A percentile compares a stretch with the other conserved stretches of the same genome.
phyloP scores from a whole-genome alignment of 2,797 vertebrate genomes.

The Podargus strigoides region DNA sequence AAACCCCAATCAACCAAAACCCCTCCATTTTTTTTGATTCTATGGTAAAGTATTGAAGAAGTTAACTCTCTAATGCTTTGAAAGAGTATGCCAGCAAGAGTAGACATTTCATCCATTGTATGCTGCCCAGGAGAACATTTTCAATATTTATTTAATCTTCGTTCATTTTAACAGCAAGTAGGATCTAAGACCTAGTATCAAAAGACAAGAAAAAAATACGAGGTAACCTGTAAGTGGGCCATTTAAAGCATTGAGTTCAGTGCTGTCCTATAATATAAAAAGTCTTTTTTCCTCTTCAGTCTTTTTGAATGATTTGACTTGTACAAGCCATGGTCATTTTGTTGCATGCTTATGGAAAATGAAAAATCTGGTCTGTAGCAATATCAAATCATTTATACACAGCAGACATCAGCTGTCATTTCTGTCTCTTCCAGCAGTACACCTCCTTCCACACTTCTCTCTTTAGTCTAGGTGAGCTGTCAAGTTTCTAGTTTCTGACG shows the following conservation, averaged over 20 bases:
- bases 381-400: conserved; percentile 60
- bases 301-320: conserved; percentile 30
- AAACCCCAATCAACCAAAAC: not conserved
- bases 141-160: not conserved
- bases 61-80: not conserved
- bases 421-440: conserved; percentile 63
- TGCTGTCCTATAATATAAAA: not conserved
- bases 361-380: conserved; percentile 49
- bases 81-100: not conserved
- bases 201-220: not conserved
- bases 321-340: not conserved
- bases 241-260: not conserved
- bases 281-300: not conserved
- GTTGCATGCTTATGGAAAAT: conserved; percentile 2
- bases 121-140: not conserved
- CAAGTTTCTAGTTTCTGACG: conserved; percentile 92
- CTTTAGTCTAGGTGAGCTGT: conserved; percentile 84
- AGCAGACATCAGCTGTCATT: conserved; percentile 78
- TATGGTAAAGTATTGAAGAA: not conserved
- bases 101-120: not conserved
- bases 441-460: not conserved
- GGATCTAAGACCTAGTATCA: not conserved
- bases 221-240: not conserved
- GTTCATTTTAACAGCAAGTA: not conserved
- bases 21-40: not conserved